Base-by-base conservation (phyloP, 2,113 vertebrate species). In the Psilopsiagon aurifrons region DNA sequence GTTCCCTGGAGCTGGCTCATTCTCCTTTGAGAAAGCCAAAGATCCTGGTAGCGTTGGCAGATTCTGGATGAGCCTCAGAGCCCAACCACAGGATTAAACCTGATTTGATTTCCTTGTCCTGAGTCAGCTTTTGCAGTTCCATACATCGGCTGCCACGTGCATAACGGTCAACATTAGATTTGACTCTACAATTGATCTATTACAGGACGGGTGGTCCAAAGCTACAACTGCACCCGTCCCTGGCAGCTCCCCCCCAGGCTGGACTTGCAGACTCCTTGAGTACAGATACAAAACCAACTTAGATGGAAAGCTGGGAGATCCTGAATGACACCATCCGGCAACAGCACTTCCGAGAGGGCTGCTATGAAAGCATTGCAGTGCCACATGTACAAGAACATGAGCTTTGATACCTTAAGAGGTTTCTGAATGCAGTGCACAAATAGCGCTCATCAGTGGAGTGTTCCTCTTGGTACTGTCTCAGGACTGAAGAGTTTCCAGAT, bases 11-110 rank as follows among this genome's bases (percentile, higher is more conserved):
- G 83, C 75, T 79, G 75, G 9, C 82, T 77, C 12, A 4, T 4
- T 51, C 7, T 2, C 37, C 64, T 5, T 0, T 22, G 31, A 67
- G 41, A 33, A 27, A 35, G 73, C 46, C 54, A 59, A 11, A 49
- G 22, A 6, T 19, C 39, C 17, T 0, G 37, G 67, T 4, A 27
- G 67, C 2, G 16, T 11, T 1, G 0, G 57, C 33, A 73, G 22
- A n/a, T 13, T 54, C 55, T 2, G 4, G 46, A 7, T 1, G 2
- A n/a, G 11, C 0, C 33, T 9, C 71, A n/a, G 13, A 59, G 22
- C 15, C 33, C 57, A 59, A 15, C 33, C 57, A 59, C 57, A 35
- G 57, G 33, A 35, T 59, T 23, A 59, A 59, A n/a, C 57, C 57
- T 15, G 20, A 59, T n/a, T n/a, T 35, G 20, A 23, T 59, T 23